These are phyloP conservation scores for Drosophila paracracens DNA, from an alignment of 2,888 invertebrate genomes.

Conservation along the genomic window DNA sequence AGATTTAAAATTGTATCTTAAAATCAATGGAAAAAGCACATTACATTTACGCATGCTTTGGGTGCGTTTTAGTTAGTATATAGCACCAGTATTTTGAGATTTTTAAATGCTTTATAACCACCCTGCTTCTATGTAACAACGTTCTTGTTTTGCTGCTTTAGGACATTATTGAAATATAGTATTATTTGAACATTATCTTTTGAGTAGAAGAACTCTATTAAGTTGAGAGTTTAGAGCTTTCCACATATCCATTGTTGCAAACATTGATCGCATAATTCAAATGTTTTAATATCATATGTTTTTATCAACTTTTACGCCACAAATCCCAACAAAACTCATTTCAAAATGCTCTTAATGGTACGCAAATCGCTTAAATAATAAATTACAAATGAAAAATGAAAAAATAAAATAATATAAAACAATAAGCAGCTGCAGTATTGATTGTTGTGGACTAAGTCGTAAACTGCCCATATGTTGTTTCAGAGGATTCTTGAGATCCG, in stretches of 20 bases:
- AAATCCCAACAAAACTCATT: conserved; percentile 64
- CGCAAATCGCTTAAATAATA: conserved; percentile 45
- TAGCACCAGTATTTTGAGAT: not conserved
- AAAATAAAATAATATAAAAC: conserved; percentile 40
- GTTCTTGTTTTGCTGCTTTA: not conserved
- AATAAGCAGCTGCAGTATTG: conserved; percentile 83
- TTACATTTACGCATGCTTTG: not conserved
- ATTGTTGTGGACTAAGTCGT: conserved; percentile 85
- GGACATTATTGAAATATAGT: not conserved
- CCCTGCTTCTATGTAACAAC: not conserved
- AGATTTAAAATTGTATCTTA: not conserved
- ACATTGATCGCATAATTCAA: conserved; percentile 26
- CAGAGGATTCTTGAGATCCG: conserved; percentile 97
- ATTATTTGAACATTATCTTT: not conserved
- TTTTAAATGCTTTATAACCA: not conserved
- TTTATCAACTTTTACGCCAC: conserved; percentile 62
- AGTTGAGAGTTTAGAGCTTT: conserved; percentile 36
- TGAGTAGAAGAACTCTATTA: conserved; percentile 17
- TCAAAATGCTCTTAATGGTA: conserved; percentile 52
- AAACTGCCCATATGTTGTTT: conserved; percentile 88
- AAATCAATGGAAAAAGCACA: not conserved
- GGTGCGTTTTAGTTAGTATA: not conserved
- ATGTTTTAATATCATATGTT: conserved; percentile 60
- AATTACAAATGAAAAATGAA: not conserved
- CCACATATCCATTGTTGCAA: conserved; percentile 43